Percentiles rank a stretch among this genome's conserved stretches.
These are phyloP conservation scores for Poecilus cupreus DNA, from an alignment of 2,888 invertebrate genomes.

Conservation along the genomic window DNA sequence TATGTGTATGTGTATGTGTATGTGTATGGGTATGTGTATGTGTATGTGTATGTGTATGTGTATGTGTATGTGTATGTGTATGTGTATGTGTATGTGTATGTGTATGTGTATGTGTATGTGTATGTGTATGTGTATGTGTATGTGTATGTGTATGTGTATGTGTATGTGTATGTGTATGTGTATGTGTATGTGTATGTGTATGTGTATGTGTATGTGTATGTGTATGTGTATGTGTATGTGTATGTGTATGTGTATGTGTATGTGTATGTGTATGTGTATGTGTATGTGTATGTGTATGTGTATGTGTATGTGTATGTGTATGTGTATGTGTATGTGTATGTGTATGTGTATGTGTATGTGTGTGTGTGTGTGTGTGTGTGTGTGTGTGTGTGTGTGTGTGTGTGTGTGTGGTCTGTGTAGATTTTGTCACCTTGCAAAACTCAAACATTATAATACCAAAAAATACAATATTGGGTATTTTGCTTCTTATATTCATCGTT, in stretches of 20 bases:
- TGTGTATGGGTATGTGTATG: neutral
- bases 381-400: no score
- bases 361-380: no score
- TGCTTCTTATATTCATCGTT: no score
- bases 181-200: neutral
- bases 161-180: neutral
- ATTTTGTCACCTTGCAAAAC: no score
- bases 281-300: no score
- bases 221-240: neutral
- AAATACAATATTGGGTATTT: no score
- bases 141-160: neutral
- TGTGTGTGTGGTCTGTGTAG: no score
- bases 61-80: neutral
- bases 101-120: neutral
- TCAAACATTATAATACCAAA: no score
- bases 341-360: no score
- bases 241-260: neutral
- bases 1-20: neutral
- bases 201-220: neutral
- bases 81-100: neutral
- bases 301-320: no score
- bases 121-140: neutral
- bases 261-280: neutral
- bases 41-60: neutral
- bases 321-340: no score